A percentile compares a stretch with the other conserved stretches of the same genome.
These are phyloP conservation scores for Drosophila sulfurigaster DNA, from an alignment of 1,140 invertebrate genomes.

Conservation along the genomic window DNA sequence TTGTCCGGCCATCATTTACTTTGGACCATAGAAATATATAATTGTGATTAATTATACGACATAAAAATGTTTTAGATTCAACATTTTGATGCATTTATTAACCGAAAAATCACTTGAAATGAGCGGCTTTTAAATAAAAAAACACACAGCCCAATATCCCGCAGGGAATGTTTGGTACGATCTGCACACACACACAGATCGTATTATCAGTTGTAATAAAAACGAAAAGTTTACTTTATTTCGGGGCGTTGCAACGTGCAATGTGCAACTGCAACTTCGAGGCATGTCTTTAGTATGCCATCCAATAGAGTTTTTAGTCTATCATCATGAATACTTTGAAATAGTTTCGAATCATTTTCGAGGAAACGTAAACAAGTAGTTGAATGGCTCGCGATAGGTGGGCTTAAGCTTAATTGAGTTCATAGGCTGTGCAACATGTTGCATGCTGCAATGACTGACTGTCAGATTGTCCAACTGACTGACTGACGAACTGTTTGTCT, in stretches of 20 bases:
- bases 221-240: slow-evolving; percentile 8
- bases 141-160: slow-evolving; percentile 25
- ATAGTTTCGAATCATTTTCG: slow-evolving; percentile 33
- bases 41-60: slow-evolving; percentile 83
- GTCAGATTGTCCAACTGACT: too few relatives aligned
- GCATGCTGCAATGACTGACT: slow-evolving; percentile 3
- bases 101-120: slow-evolving; percentile 81
- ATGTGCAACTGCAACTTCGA: slow-evolving; percentile 14
- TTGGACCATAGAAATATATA: slow-evolving; percentile 74
- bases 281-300: slow-evolving; percentile 3
- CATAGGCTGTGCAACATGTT: slow-evolving; percentile 61
- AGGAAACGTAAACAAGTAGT: slow-evolving; percentile 48
- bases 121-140: slow-evolving; percentile 59
- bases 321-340: slow-evolving; percentile 49
- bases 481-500: neutral
- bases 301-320: slow-evolving; percentile 7
- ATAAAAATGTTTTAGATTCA: slow-evolving; percentile 82
- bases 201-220: slow-evolving; percentile 78
- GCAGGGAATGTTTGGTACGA: slow-evolving; percentile 20
- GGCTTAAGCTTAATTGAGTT: slow-evolving; percentile 72
- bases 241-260: slow-evolving; percentile 29
- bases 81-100: slow-evolving; percentile 82
- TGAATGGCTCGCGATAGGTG: slow-evolving; percentile 16
- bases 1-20: slow-evolving; percentile 77
- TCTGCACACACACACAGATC: slow-evolving; percentile 30